Base-by-base conservation (phyloP, 2,113 vertebrate species). In the Catharus minimus region DNA sequence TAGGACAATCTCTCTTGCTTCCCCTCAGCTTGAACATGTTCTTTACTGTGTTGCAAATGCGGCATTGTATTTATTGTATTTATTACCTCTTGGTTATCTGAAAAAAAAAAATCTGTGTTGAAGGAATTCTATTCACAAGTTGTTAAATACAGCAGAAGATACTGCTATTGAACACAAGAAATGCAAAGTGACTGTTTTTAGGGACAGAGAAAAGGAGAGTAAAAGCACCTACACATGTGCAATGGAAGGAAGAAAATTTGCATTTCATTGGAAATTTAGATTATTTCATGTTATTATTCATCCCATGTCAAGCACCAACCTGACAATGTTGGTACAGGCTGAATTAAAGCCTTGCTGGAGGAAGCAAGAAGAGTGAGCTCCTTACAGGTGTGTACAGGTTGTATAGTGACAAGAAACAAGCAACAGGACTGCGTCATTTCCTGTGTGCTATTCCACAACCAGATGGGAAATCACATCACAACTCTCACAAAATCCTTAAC, bases 391-490 rank as follows among this genome's bases (percentile, higher is more conserved):
- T 1, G 5, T 12, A 44, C 18, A 21, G 20, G 55, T 13, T 88
- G 46, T 12, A 22, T 5, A 28, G 3, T 44, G 23, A 43, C 58
- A 73, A 65, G 19, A 50, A 73, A 53, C 28, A 2, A 71, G 27
- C 39, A 72, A 57, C 8, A 68, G 5, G 36, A 36, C 24, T 5
- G 7, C 7, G 36, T 3, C 0, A 0, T 50, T 60, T 58, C 43
- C 49, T 20, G 10, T 2, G 2, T 32, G 41, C 16, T 72, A 3
- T 11, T 60, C 38, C 47, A 43, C 2, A 64, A 57, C 13, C 33
- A 74, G 12, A 17, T 39, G 23, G 62, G 27, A 38, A 86, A 67
- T 33, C 9, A 0, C 13, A 49, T 19, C 16, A 28, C 0, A 0
- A 72, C 5, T 5, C 57, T 18, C 36, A 58, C 1, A 2, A 77